Conservation (phyloP, 1,140 invertebrate species). For the Galendromus occidentalis region DNA sequence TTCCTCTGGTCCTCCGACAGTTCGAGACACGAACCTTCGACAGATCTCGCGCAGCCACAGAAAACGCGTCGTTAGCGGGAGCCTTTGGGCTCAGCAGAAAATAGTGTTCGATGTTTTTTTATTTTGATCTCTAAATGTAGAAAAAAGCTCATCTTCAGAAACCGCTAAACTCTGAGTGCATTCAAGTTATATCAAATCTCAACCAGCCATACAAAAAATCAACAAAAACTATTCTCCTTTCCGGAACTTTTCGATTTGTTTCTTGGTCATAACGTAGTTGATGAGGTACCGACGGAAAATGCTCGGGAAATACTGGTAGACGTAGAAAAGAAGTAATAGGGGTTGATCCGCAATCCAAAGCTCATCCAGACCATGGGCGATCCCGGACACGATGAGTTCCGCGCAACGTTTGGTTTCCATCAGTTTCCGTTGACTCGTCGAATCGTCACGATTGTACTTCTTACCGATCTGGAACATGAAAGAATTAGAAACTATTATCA, state of each 20-base stretch:
- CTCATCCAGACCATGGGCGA: slow-evolving; percentile 53
- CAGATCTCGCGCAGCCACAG: too few relatives aligned
- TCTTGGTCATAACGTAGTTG: neutral
- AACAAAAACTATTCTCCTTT: neutral
- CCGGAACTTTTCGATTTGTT: neutral
- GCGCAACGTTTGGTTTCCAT: slow-evolving; percentile 49
- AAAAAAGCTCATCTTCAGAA: too few relatives aligned
- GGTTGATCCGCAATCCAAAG: slow-evolving; percentile 49
- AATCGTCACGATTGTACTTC: slow-evolving; percentile 21
- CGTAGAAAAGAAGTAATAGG: slow-evolving; percentile 40
- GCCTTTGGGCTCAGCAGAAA: too few relatives aligned
- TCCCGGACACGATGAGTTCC: slow-evolving; percentile 44
- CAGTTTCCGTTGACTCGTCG: slow-evolving; percentile 32
- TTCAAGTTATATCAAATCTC: too few relatives aligned
- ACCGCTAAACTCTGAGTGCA: too few relatives aligned
- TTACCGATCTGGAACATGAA: slow-evolving; percentile 16
- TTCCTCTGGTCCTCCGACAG: too few relatives aligned
- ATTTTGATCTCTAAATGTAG: too few relatives aligned
- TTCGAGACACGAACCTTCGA: too few relatives aligned
- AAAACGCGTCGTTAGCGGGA: too few relatives aligned
- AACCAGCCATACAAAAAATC: too few relatives aligned
- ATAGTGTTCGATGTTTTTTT: too few relatives aligned
- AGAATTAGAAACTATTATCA: too few relatives aligned
- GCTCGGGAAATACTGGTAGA: slow-evolving; percentile 40
- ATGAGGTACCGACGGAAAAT: slow-evolving; percentile 10